These are phyloP conservation scores for Rhabdophis nuchalis DNA, from an alignment of 2,797 vertebrate species.

Conservation along the genomic window DNA sequence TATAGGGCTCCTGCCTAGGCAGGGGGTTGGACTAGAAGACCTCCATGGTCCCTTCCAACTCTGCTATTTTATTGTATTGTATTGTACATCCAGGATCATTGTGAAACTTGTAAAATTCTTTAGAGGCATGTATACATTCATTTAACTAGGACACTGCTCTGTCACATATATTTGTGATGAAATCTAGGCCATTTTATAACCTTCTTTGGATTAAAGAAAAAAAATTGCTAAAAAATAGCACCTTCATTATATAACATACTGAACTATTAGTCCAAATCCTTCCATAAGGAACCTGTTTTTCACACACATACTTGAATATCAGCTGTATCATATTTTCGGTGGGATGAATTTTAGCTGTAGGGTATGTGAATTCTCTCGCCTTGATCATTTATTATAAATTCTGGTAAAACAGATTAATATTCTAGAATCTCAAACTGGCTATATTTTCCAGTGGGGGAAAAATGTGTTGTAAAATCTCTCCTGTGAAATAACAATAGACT, in stretches of 20 bases:
- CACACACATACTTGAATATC: slow-evolving; percentile 46
- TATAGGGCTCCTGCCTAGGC: no score
- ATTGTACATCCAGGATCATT: background rate
- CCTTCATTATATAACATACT: background rate
- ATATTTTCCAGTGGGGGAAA: slow-evolving; percentile 48
- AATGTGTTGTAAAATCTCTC: slow-evolving; percentile 63
- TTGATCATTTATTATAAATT: slow-evolving; percentile 62
- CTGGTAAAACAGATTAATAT: slow-evolving; percentile 66
- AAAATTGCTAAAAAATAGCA: background rate
- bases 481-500: slow-evolving; percentile 85
- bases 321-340: slow-evolving; percentile 59
- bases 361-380: slow-evolving; percentile 69
- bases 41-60: no score
- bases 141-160: background rate
- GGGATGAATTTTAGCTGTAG: slow-evolving; percentile 63
- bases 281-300: background rate
- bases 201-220: background rate
- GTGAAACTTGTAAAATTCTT: background rate
- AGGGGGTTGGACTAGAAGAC: no score
- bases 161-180: background rate
- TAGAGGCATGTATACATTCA: background rate
- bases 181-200: background rate
- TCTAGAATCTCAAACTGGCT: slow-evolving; percentile 51
- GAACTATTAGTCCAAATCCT: slow-evolving; percentile 40
- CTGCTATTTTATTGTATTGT: no score